Conservation (phyloP, 2,888 invertebrate species). For the Syrphus vitripennis region DNA sequence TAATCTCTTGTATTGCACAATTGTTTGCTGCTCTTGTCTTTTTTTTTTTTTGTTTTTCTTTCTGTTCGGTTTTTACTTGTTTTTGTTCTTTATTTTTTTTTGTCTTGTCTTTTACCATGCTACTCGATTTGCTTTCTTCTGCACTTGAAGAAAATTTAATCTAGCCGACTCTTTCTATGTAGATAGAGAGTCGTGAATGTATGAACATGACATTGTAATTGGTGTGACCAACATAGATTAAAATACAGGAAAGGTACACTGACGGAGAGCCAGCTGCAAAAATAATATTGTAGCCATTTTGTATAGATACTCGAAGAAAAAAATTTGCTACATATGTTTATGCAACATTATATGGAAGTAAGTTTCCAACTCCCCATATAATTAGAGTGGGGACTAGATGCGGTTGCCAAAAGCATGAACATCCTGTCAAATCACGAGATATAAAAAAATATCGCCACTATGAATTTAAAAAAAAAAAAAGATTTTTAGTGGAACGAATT, state of each 20-base stretch:
- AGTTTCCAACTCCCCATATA: too few species aligned
- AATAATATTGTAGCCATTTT: too few species aligned
- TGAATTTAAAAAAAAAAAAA: too few species aligned
- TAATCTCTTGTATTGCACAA: conserved; percentile 66
- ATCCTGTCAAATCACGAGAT: too few species aligned
- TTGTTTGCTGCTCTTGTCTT: conserved; percentile 57
- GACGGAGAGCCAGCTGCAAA: too few species aligned
- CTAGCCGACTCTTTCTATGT: conserved; percentile 14
- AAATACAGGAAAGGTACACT: background rate
- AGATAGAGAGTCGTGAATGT: conserved; percentile 10
- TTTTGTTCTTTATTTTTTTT: conserved; percentile 1
- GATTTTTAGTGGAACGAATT: too few species aligned
- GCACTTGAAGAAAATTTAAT: conserved; percentile 62
- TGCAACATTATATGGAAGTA: too few species aligned
- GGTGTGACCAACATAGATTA: background rate
- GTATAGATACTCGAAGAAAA: too few species aligned
- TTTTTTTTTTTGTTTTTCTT: conserved; percentile 12
- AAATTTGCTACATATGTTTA: too few species aligned
- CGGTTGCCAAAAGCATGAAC: too few species aligned
- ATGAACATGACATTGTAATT: conserved; percentile 27
- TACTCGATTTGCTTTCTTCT: conserved; percentile 55
- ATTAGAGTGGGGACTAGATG: too few species aligned
- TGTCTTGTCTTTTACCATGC: conserved; percentile 5
- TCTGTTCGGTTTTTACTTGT: conserved; percentile 1
- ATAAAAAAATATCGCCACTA: too few species aligned